phyloP scores from a whole-genome alignment of 2,888 invertebrate genomes.

The Drosophila neonasuta region DNA sequence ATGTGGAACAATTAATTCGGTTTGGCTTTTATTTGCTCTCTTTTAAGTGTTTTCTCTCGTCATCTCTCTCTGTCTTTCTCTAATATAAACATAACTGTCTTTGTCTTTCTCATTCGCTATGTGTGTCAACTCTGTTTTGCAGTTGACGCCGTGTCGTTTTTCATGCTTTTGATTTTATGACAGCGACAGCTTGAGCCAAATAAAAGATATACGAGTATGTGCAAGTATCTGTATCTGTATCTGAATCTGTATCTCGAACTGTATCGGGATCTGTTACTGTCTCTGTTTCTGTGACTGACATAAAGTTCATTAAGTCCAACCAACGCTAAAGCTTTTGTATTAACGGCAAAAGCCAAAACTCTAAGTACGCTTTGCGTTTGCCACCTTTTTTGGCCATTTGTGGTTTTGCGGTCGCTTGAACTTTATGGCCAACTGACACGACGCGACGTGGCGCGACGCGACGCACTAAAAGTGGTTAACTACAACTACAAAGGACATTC shows the following conservation, averaged over 20 bases:
- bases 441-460: conserved; percentile 47
- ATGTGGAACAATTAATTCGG: conserved; percentile 69
- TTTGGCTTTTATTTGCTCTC: conserved; percentile 66
- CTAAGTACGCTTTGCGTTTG: conserved; percentile 35
- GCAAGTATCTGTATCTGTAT: conserved; percentile 22
- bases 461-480: conserved; percentile 46
- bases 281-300: conserved; percentile 45
- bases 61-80: conserved; percentile 17
- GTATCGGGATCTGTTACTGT: conserved; percentile 14
- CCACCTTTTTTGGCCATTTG: conserved; percentile 48
- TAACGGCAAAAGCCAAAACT: conserved; percentile 31
- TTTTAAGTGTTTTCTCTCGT: conserved; percentile 60
- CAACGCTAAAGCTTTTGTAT: conserved; percentile 14
- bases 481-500: conserved; percentile 5
- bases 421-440: conserved; percentile 54
- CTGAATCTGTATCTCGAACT: conserved; percentile 14
- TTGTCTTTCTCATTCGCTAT: conserved; percentile 9
- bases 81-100: conserved; percentile 11
- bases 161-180: conserved; percentile 77
- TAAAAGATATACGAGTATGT: conserved; percentile 41
- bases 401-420: conserved; percentile 56
- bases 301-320: conserved; percentile 61
- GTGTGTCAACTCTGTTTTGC: conserved; percentile 36
- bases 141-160: conserved; percentile 50
- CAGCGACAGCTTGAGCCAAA: conserved; percentile 68